Percentiles rank a stretch among this genome's conserved stretches.
Conservation (phyloP, 2,113 vertebrate species). For the Heliornis fulica region DNA sequence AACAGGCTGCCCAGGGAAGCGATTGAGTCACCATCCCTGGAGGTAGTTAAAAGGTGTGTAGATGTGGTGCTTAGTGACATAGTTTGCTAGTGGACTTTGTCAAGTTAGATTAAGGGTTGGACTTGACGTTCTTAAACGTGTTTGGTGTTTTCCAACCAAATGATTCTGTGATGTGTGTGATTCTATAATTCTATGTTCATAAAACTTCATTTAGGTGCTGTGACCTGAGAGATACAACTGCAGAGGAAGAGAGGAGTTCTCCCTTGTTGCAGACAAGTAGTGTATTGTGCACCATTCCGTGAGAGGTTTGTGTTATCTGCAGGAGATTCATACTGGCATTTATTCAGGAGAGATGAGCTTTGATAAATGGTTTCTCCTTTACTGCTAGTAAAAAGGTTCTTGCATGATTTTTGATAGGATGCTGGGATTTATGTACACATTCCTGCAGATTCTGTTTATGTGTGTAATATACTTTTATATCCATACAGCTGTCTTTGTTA, state of each 20-base stretch:
- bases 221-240: neutral
- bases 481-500: neutral
- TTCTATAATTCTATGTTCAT: neutral
- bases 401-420: neutral
- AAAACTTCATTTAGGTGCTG: neutral
- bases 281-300: neutral
- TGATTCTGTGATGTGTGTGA: too few relatives aligned
- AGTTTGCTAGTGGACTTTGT: too few relatives aligned
- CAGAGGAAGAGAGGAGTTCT: neutral
- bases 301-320: neutral
- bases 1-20: too few relatives aligned
- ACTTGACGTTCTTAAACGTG: too few relatives aligned
- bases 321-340: neutral
- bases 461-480: neutral
- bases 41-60: too few relatives aligned
- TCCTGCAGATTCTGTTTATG: neutral
- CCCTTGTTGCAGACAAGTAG: accelerated
- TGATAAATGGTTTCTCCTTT: neutral
- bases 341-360: neutral
- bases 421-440: neutral
- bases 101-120: too few relatives aligned
- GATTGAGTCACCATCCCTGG: too few relatives aligned
- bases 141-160: too few relatives aligned
- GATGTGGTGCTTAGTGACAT: too few relatives aligned
- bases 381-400: neutral